Conservation (phyloP, 1,140 invertebrate genomes). For the Drosophila kurseongensis region DNA sequence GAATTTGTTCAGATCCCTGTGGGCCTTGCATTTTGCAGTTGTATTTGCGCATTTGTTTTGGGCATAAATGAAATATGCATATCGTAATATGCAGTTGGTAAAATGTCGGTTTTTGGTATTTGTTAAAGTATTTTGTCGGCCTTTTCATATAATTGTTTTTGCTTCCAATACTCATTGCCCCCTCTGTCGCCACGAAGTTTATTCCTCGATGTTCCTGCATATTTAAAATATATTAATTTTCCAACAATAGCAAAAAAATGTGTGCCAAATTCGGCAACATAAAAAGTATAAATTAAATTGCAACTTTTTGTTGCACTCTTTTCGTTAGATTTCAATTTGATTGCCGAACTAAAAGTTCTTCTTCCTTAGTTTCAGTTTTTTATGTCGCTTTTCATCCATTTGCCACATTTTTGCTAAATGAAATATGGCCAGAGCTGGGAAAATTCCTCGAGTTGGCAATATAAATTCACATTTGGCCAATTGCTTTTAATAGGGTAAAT, state of each 20-base stretch:
- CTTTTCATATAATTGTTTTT: slow-evolving; percentile 55
- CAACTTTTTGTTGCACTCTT: slow-evolving; percentile 26
- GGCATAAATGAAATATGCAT: slow-evolving; percentile 71
- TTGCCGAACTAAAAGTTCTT: slow-evolving; percentile 20
- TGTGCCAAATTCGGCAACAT: slow-evolving; percentile 11
- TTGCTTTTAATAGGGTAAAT: slow-evolving; percentile 40
- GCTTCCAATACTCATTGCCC: not conserved
- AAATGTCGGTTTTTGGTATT: slow-evolving; percentile 71
- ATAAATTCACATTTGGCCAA: slow-evolving; percentile 27
- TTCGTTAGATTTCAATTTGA: slow-evolving; percentile 34
- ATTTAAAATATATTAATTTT: slow-evolving; percentile 60
- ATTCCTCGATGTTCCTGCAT: slow-evolving; percentile 37
- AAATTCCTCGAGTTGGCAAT: slow-evolving; percentile 10
- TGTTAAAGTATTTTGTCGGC: slow-evolving; percentile 67
- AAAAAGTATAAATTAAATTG: not conserved
- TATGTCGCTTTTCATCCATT: not conserved
- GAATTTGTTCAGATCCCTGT: slow-evolving; percentile 1
- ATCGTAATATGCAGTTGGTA: slow-evolving; percentile 68
- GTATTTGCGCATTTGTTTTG: slow-evolving; percentile 41
- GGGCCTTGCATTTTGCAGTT: slow-evolving; percentile 14
- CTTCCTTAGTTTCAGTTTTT: not conserved
- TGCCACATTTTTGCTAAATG: slow-evolving; percentile 23
- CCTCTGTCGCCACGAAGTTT: not conserved
- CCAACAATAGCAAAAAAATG: slow-evolving; percentile 4
- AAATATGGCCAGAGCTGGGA: slow-evolving; percentile 1